phyloP scores from a whole-genome alignment of 2,797 vertebrate species.

The Anolis apletophallus region DNA sequence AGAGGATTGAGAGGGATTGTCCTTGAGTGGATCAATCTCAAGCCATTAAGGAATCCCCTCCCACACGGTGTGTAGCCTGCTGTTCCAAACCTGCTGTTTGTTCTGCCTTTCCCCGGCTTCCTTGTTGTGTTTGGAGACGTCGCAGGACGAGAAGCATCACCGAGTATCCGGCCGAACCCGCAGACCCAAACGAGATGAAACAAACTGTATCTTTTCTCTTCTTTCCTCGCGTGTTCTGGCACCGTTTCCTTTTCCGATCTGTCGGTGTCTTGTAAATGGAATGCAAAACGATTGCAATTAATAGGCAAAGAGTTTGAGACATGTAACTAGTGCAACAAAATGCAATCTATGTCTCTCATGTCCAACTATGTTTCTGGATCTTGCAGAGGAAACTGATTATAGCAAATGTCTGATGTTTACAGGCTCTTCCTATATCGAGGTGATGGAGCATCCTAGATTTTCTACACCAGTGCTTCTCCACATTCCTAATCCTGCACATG shows the following conservation, averaged over 20 bases:
- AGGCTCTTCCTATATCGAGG: no score
- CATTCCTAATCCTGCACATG: no score
- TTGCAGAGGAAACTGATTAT: no score
- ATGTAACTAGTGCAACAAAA: background rate
- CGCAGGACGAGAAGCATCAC: background rate
- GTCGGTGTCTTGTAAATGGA: conserved; percentile 65
- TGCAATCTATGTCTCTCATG: background rate
- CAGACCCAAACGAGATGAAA: background rate
- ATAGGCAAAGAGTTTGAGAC: conserved; percentile 54
- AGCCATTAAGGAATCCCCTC: background rate
- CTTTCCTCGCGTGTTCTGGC: conserved; percentile 32
- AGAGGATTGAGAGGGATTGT: background rate
- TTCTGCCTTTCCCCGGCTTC: background rate
- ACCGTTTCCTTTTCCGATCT: conserved; percentile 42
- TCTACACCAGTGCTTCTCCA: no score
- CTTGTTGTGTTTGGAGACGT: background rate
- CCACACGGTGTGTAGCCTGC: background rate
- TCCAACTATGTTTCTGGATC: background rate
- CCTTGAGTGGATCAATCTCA: background rate
- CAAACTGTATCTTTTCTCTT: background rate
- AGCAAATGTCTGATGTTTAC: no score
- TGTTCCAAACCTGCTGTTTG: background rate
- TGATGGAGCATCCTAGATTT: no score
- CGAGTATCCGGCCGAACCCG: background rate
- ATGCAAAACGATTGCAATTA: conserved; percentile 69